A percentile compares a stretch with the other conserved stretches of the same genome.
These are phyloP conservation scores for Cataglyphis hispanica DNA, from an alignment of 1,140 invertebrate species.

Conservation along the genomic window DNA sequence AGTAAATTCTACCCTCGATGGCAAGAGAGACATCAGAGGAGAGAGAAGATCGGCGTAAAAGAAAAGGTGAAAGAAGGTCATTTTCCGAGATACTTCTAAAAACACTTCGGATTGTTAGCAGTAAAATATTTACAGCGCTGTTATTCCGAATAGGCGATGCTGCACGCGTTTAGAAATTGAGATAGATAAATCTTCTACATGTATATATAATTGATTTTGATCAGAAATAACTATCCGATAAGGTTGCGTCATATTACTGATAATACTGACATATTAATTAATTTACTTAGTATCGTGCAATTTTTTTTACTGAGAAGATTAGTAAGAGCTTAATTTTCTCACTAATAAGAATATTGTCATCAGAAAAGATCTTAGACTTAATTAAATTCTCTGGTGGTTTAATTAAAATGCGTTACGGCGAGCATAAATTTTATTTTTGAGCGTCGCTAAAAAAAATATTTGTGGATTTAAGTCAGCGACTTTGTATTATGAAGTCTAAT, in stretches of 20 bases:
- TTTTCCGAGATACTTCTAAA: conserved; percentile 29
- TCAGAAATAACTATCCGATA: conserved; percentile 69
- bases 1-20: conserved; percentile 64
- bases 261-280: not conserved
- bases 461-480: not conserved
- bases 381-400: conserved; percentile 5
- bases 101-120: conserved; percentile 22
- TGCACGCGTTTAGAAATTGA: conserved; percentile 38
- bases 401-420: conserved; percentile 13
- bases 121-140: conserved; percentile 77
- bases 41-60: conserved; percentile 1
- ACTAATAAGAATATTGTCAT: not conserved
- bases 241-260: not conserved
- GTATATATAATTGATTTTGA: conserved; percentile 74
- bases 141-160: conserved; percentile 63
- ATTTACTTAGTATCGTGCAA: not conserved
- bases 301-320: not conserved
- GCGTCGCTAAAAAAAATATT: not conserved
- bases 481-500: not conserved
- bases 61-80: not conserved
- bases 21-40: not conserved
- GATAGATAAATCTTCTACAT: conserved; percentile 51
- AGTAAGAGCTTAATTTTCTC: not conserved
- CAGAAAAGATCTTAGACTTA: not conserved
- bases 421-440: conserved; percentile 11